Evolutionary conservation across 1,140 invertebrate species (phyloP), one percentile per base, ranked within the genome.

Genomic region (Galleria mellonella): DNA sequence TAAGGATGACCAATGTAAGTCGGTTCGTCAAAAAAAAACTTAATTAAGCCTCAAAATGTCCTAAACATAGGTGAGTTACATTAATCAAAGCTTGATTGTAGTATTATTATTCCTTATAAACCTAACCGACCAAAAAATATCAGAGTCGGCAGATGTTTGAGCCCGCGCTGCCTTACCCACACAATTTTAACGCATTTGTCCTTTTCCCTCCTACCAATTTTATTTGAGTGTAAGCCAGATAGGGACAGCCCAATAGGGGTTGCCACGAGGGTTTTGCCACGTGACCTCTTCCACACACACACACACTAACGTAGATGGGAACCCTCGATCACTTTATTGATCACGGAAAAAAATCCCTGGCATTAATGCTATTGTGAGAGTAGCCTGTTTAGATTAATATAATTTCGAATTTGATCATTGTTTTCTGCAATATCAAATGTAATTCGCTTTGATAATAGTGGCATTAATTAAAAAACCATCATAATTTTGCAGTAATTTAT

Each of bases 291-390:
- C 52, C 46, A 46, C 46, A 46, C 36, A 43, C 65, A 69, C 66
- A 54, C 67, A 78, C 47, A 63, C 45, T 50, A 13, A 41, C 10
- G 48, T 40, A 13, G 37, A 46, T 15, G 43, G 36, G 56, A 67
- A 67, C 69, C 69, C 68, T 76, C 61, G 63, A 74, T 77, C 56
- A 71, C 68, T 72, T 73, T 77, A 83, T 81, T 70, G 76, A 83
- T 77, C 55, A 56, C 43, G 40, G 49, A 54, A 66, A 61, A 62
- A 72, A 78, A 83, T 79, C 73, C 55, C 35, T 62, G 51, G 58
- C 47, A 63, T 70, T 66, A 60, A 58, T 62, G 44, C 30, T 46
- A 52, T 56, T 61, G 49, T 64, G 58, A 17, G 31, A 29, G 46
- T 36, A 9, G 32, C 35, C 33, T 38, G 5, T 42, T 41, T 47